phyloP scores from a whole-genome alignment of 2,797 vertebrate genomes.

The Hippoglossus hippoglossus region DNA sequence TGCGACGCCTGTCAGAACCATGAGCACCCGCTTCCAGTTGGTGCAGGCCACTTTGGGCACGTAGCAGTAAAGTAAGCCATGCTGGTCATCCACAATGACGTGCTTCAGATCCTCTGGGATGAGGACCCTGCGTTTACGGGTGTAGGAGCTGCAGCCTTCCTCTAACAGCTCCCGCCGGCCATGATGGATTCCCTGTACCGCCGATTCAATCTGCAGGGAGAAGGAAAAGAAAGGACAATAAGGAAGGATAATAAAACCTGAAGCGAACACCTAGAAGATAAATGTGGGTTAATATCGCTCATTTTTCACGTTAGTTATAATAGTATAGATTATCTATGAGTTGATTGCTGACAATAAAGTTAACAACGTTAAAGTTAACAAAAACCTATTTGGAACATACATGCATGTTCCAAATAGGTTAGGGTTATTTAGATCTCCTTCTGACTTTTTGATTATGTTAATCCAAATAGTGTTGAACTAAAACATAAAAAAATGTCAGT shows the following conservation, averaged over 20 bases:
- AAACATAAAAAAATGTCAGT: no score
- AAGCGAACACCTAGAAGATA: background rate
- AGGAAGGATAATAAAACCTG: background rate
- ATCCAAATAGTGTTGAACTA: no score
- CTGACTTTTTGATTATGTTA: no score
- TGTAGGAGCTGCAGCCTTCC: constrained; percentile 86
- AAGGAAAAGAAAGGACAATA: background rate
- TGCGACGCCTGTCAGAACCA: constrained; percentile 87
- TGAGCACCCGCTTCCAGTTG: constrained; percentile 95
- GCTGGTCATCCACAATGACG: constrained; percentile 90
- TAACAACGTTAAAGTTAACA: no score
- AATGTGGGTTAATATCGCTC: background rate
- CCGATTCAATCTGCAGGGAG: constrained; percentile 74
- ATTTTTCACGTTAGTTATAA: background rate
- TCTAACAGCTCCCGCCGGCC: constrained; percentile 87
- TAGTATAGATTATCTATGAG: no score
- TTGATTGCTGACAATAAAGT: no score
- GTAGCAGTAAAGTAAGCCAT: constrained; percentile 92
- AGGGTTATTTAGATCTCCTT: no score
- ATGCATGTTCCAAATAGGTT: no score
- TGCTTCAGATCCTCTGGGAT: constrained; percentile 90
- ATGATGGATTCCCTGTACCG: constrained; percentile 85
- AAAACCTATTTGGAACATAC: no score
- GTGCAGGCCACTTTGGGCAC: constrained; percentile 96
- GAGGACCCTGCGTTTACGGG: constrained; percentile 87